These are phyloP conservation scores for Drosophila mimica DNA, from an alignment of 2,888 invertebrate genomes.

Conservation along the genomic window DNA sequence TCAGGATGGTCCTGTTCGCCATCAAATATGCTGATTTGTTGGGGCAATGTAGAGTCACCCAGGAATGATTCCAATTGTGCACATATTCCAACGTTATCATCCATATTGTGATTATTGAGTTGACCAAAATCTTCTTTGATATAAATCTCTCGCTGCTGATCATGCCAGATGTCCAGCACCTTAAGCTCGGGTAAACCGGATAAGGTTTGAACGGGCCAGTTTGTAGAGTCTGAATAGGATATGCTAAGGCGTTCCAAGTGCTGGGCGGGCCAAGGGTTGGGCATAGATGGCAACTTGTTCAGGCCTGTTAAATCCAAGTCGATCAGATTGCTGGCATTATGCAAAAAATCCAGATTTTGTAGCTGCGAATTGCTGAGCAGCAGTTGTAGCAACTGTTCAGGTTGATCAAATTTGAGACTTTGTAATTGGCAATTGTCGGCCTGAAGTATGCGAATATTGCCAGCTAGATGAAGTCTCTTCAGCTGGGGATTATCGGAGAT, in stretches of 20 bases:
- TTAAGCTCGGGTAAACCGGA: constrained; percentile 42
- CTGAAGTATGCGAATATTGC: constrained; percentile 31
- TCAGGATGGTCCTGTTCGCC: constrained; percentile 22
- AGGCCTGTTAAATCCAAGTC: constrained; percentile 60
- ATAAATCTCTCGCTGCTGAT: constrained; percentile 47
- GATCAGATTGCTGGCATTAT: constrained; percentile 39
- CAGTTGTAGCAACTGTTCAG: constrained; percentile 40
- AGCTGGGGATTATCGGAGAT: constrained; percentile 48
- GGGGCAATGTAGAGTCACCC: constrained; percentile 20
- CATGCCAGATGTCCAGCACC: constrained; percentile 46
- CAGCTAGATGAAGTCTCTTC: constrained; percentile 32
- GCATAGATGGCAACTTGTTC: constrained; percentile 38
- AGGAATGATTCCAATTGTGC: constrained; percentile 38
- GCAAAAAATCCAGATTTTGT: constrained; percentile 47
- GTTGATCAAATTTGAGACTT: constrained; percentile 36
- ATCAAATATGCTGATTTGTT: constrained; percentile 38
- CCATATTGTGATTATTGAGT: constrained; percentile 15
- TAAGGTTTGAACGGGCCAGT: constrained; percentile 41
- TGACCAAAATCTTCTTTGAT: constrained; percentile 47
- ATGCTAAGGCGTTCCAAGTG: constrained; percentile 49
- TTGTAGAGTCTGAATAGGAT: constrained; percentile 33
- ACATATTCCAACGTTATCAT: constrained; percentile 32
- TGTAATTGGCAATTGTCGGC: constrained; percentile 52
- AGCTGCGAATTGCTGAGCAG: constrained; percentile 44
- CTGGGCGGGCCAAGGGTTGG: constrained; percentile 45